Base-by-base conservation (phyloP, 2,797 vertebrate genomes). In the Sebastes steindachneri region DNA sequence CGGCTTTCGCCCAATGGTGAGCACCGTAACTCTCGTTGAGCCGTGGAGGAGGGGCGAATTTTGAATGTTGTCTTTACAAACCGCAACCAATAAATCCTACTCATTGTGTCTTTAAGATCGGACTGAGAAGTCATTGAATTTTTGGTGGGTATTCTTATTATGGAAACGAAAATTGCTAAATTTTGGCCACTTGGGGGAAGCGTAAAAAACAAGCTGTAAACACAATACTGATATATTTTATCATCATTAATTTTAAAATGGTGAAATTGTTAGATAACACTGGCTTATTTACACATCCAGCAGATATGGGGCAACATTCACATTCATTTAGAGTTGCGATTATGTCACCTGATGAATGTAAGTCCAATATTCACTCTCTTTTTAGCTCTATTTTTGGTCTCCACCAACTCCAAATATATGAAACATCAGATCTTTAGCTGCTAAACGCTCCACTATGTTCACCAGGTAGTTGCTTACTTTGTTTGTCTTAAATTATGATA, bases 1-100 rank as follows among this genome's bases (percentile, higher is more conserved):
- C 3, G 23, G 54, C 23, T 25, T 55, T 55, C 23, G 0, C 54
- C 23, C 8, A 23, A 5, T 55, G 54, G 54, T 6, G 0, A 55
- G 53, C 23, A 23, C 41, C 41, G 3, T 45, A 45, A 45, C 14
- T 15, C 41, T 45, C 41, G 6, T 17, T 45, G 14, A 45, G 41
- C 41, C 7, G 14, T 0, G 7, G 3, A 45, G 41, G 41, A 41
- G n/a, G 9, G 51, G 0, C 9, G 0, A 23, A 54, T 29, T 37
- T 37, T 37, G 12, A 41, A 41, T 41, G 37, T 15, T 3, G 37
- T 41, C 14, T 41, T 41, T 41, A 41, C 37, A 41, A 41, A 41
- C 37, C 14, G 37, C 37, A 41, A 41, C 37, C 14, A 7, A 41
- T 0, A 41, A 41, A 45, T 45, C 1, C 41, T 45, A 45, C 15